A percentile compares a stretch with the other conserved stretches of the same genome.
Conservation (phyloP, 2,888 invertebrate species). For the Coremacera marginata region DNA sequence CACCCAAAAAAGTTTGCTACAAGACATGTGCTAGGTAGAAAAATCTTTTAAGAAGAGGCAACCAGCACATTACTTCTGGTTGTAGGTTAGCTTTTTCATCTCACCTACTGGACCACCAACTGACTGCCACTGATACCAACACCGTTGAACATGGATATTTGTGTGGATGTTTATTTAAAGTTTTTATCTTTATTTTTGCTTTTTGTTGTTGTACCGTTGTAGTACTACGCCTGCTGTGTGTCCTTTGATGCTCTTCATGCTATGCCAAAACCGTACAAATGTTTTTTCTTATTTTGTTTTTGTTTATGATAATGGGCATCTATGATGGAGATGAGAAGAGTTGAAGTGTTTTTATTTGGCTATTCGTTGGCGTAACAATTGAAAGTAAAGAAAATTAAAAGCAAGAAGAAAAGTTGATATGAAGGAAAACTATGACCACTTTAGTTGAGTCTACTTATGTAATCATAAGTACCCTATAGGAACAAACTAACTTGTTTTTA, state of each 20-base stretch:
- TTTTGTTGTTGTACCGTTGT: neutral
- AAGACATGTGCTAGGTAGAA: too few species aligned
- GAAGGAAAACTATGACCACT: neutral
- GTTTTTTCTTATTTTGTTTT: neutral
- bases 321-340: conserved; percentile 7
- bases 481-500: neutral
- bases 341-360: conserved; percentile 25
- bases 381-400: neutral
- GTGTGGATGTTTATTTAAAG: conserved; percentile 3
- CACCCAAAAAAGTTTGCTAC: too few species aligned
- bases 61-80: too few species aligned
- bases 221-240: neutral
- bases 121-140: neutral
- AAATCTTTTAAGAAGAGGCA: too few species aligned
- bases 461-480: too few species aligned
- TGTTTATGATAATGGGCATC: conserved; percentile 59
- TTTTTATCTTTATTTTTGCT: neutral
- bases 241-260: conserved; percentile 47
- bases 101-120: neutral
- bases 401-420: neutral
- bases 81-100: neutral
- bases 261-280: conserved; percentile 48
- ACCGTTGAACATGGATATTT: neutral
- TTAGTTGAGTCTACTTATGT: neutral
- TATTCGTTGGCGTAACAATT: neutral